These are phyloP conservation scores for Epinotia ramella DNA, from an alignment of 2,888 invertebrate species.

Conservation along the genomic window DNA sequence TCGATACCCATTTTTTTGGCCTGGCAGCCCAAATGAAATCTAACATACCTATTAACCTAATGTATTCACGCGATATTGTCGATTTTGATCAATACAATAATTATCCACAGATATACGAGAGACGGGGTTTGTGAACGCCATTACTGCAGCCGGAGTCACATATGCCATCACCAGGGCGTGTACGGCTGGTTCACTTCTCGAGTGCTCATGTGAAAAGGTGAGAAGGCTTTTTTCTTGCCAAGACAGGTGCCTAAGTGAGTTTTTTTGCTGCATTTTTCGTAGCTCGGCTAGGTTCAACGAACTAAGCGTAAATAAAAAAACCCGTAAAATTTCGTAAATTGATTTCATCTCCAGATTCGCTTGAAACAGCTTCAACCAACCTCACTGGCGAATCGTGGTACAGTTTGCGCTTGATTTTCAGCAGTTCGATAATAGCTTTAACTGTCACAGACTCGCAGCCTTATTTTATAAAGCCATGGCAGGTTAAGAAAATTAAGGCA, in stretches of 20 bases:
- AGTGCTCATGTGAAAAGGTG: slow-evolving; percentile 94
- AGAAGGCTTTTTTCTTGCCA: slow-evolving; percentile 44
- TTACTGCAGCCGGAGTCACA: slow-evolving; percentile 95
- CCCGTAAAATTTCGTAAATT: too few species aligned
- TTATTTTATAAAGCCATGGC: too few species aligned
- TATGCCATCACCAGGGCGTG: slow-evolving; percentile 95
- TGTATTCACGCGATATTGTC: not conserved
- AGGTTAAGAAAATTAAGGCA: too few species aligned
- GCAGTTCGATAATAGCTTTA: too few species aligned
- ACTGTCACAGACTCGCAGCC: too few species aligned
- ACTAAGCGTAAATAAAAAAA: too few species aligned
- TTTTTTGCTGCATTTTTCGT: too few species aligned
- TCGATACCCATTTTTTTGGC: not conserved
- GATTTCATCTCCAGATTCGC: too few species aligned
- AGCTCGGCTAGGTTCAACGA: too few species aligned
- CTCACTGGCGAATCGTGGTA: not conserved
- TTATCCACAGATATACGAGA: slow-evolving; percentile 92
- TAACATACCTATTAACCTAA: not conserved
- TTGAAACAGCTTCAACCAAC: not conserved
- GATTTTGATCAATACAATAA: slow-evolving; percentile 29
- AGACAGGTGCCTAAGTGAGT: too few species aligned
- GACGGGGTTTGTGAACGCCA: slow-evolving; percentile 96
- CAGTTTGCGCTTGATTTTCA: too few species aligned
- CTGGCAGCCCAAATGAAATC: not conserved
- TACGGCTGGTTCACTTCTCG: slow-evolving; percentile 93